phyloP scores from a whole-genome alignment of 2,113 vertebrate species.

The Sebastes schlegelii region DNA sequence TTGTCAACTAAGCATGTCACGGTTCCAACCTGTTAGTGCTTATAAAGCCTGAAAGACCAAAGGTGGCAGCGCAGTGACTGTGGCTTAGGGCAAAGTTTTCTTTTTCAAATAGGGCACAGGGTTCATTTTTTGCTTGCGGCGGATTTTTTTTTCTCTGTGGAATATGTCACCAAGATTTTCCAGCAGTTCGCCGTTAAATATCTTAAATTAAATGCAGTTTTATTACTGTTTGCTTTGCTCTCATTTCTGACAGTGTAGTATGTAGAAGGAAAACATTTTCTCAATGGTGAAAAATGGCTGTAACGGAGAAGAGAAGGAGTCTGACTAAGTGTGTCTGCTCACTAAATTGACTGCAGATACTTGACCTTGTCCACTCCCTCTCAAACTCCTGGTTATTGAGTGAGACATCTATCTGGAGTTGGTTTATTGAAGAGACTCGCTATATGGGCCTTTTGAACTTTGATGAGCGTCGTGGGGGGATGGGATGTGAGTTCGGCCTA shows the following conservation, averaged over 20 bases:
- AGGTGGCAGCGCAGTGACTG: slow-evolving; percentile 54
- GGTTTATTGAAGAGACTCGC: slow-evolving; percentile 34
- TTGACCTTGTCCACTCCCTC: slow-evolving; percentile 42
- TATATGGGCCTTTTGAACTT: slow-evolving; percentile 55
- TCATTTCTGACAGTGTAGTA: background rate
- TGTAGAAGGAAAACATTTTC: slow-evolving; percentile 3
- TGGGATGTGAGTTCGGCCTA: slow-evolving; percentile 29
- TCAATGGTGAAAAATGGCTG: background rate
- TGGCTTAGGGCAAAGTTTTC: slow-evolving; percentile 52
- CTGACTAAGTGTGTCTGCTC: slow-evolving; percentile 8
- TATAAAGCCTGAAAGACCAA: slow-evolving; percentile 52
- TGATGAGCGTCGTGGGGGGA: slow-evolving; percentile 11
- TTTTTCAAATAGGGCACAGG: slow-evolving; percentile 12
- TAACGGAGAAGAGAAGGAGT: slow-evolving; percentile 10
- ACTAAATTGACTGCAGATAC: slow-evolving; percentile 39
- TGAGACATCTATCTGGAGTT: slow-evolving; percentile 30
- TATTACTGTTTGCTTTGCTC: background rate
- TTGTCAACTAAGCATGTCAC: slow-evolving; percentile 50
- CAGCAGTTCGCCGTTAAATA: background rate
- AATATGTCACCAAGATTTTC: background rate
- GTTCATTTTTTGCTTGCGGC: slow-evolving; percentile 17
- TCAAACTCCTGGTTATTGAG: slow-evolving; percentile 20
- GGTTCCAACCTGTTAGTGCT: slow-evolving; percentile 44
- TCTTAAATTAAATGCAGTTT: background rate
- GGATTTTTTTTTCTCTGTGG: background rate